phyloP scores from a whole-genome alignment of 1,140 invertebrate species.

The Euwallacea similis region DNA sequence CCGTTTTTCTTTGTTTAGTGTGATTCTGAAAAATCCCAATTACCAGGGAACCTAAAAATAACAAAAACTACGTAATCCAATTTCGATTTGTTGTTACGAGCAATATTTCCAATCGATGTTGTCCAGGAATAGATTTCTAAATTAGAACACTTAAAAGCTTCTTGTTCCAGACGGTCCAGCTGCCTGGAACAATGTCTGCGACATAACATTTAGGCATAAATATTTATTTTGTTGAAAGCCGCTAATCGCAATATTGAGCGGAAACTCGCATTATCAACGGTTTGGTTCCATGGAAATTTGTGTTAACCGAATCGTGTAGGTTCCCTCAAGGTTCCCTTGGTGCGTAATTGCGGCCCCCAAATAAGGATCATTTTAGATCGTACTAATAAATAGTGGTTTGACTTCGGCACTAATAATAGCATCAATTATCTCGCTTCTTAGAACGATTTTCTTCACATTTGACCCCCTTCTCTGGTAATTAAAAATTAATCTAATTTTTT shows the following conservation, averaged over 20 bases:
- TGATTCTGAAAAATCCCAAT: no score
- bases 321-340: background rate
- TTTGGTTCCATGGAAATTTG: background rate
- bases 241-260: background rate
- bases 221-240: no score
- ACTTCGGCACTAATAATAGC: background rate
- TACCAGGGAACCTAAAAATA: no score
- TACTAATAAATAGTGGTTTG: background rate
- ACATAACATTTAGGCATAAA: background rate
- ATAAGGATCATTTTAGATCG: background rate
- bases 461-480: conserved; percentile 10
- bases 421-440: background rate
- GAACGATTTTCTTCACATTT: background rate
- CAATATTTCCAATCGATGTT: conserved; percentile 4
- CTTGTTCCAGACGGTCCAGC: background rate
- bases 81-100: background rate
- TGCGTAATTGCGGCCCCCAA: background rate
- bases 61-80: no score
- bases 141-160: conserved; percentile 9
- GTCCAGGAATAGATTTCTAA: conserved; percentile 6
- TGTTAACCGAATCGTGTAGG: conserved; percentile 1
- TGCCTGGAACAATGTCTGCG: background rate
- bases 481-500: conserved; percentile 15
- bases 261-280: background rate
- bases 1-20: no score